phyloP scores from a whole-genome alignment of 2,888 invertebrate species.

The Chorisops tibialis region DNA sequence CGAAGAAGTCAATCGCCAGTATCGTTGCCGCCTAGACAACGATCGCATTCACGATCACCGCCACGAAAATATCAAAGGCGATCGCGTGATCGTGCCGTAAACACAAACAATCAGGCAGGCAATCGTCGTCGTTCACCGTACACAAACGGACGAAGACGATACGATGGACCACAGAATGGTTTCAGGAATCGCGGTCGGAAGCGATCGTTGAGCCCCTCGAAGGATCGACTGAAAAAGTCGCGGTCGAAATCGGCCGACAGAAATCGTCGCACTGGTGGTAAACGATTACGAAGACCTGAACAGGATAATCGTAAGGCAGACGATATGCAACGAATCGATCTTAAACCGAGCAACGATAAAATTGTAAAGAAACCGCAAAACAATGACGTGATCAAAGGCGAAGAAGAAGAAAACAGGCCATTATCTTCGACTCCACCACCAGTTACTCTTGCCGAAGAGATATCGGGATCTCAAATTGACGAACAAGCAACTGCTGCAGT shows the following conservation, averaged over 20 bases:
- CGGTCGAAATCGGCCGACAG: conserved; percentile 24
- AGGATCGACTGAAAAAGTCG: conserved; percentile 16
- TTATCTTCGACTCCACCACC: not conserved
- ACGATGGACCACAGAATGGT: conserved; percentile 19
- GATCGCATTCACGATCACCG: conserved; percentile 20
- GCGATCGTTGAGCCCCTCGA: conserved; percentile 26
- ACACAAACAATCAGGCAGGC: not conserved
- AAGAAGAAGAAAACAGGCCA: not conserved
- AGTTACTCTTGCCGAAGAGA: not conserved
- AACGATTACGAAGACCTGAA: conserved; percentile 16
- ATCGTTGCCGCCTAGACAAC: conserved; percentile 5
- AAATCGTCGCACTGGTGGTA: not conserved
- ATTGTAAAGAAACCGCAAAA: not conserved
- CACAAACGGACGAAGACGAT: conserved; percentile 18
- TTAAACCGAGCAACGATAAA: conserved; percentile 17
- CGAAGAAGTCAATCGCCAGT: conserved; percentile 1
- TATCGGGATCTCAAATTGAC: not conserved
- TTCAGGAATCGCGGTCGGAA: conserved; percentile 27
- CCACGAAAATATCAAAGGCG: conserved; percentile 9
- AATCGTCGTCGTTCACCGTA: conserved; percentile 11
- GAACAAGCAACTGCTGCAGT: not conserved
- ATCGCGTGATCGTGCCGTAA: conserved; percentile 23
- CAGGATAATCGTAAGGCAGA: conserved; percentile 11
- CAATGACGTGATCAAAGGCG: not conserved
- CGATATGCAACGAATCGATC: conserved; percentile 7